Percentiles rank a stretch among this genome's conserved stretches.
phyloP scores from a whole-genome alignment of 2,113 vertebrate genomes.

The Datnioides undecimradiatus region DNA sequence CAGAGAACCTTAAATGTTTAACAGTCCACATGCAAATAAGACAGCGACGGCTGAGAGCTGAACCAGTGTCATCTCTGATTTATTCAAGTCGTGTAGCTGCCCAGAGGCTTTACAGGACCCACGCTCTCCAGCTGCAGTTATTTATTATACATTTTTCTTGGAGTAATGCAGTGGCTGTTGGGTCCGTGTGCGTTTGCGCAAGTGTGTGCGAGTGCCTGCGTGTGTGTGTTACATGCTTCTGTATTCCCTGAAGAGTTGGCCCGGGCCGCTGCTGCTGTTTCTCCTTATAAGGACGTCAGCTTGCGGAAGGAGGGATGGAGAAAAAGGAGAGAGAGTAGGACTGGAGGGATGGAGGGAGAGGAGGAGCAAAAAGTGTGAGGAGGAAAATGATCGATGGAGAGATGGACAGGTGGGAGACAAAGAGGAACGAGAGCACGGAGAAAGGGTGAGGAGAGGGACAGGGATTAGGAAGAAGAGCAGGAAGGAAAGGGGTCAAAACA shows the following conservation, averaged over 20 bases:
- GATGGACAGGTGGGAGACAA: not conserved
- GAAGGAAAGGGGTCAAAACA: not conserved
- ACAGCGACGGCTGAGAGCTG: not conserved
- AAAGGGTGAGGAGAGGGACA: too few species aligned
- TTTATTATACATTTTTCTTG: conserved; percentile 35
- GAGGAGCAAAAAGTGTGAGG: not conserved
- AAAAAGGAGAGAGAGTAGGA: conserved; percentile 15
- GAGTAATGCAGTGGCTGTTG: conserved; percentile 48
- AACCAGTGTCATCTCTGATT: conserved; percentile 16
- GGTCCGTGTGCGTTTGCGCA: conserved; percentile 35
- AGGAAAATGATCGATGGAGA: not conserved
- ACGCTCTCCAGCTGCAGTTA: conserved; percentile 48
- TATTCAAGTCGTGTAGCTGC: conserved; percentile 34
- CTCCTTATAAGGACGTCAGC: conserved; percentile 78
- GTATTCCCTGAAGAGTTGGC: conserved; percentile 67
- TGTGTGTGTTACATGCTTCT: conserved; percentile 71
- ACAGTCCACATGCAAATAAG: conserved; percentile 3
- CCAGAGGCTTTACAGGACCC: conserved; percentile 13
- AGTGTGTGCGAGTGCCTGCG: conserved; percentile 3
- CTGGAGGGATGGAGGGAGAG: not conserved
- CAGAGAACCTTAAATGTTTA: not conserved
- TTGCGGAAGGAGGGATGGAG: conserved; percentile 52
- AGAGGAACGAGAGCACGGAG: not conserved
- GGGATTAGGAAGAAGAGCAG: not conserved
- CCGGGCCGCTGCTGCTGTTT: conserved; percentile 68